These are phyloP conservation scores for Sparidentex hasta DNA, from an alignment of 2,797 vertebrate genomes.

Conservation along the genomic window DNA sequence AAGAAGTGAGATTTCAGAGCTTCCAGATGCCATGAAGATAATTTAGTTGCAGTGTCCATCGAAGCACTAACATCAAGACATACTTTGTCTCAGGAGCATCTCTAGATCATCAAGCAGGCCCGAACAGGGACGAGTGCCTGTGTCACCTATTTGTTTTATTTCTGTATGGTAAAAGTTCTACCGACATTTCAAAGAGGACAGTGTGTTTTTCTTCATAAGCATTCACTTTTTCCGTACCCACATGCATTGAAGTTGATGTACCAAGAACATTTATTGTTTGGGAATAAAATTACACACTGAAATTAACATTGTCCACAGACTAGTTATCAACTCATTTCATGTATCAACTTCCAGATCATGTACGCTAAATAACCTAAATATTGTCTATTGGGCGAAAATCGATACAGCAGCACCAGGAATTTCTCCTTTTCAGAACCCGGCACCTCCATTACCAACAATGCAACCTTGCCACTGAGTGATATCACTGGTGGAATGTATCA, in stretches of 20 bases:
- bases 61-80: constrained; percentile 42
- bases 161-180: constrained; percentile 40
- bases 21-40: constrained; percentile 44
- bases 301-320: constrained; percentile 16
- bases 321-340: neutral
- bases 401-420: too few species aligned
- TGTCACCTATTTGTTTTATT: constrained; percentile 49
- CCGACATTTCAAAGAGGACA: constrained; percentile 56
- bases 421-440: too few species aligned
- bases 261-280: constrained; percentile 75
- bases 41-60: constrained; percentile 44
- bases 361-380: neutral
- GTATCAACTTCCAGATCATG: neutral
- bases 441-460: too few species aligned
- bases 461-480: too few species aligned
- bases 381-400: too few species aligned
- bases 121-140: constrained; percentile 49
- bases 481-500: too few species aligned
- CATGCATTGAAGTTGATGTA: constrained; percentile 74
- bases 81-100: constrained; percentile 49
- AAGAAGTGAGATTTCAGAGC: constrained; percentile 30
- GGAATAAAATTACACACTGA: constrained; percentile 79
- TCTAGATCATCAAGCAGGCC: constrained; percentile 54
- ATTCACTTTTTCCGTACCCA: constrained; percentile 70
- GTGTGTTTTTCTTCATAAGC: constrained; percentile 70